Conservation (phyloP, 2,888 invertebrate species). For the Pristionchus exspectatus region DNA sequence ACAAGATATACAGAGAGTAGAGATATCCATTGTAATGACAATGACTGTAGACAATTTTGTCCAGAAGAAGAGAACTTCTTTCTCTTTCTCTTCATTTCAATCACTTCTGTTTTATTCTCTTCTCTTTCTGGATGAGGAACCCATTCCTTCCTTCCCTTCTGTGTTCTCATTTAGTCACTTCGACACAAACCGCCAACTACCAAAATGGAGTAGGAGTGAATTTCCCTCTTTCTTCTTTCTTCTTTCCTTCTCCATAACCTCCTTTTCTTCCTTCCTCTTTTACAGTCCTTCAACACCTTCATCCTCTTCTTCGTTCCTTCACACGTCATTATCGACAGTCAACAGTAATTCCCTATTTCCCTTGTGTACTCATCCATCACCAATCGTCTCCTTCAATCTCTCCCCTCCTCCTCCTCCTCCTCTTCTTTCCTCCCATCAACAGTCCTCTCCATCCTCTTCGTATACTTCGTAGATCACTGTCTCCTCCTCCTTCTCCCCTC, state of each 20-base stretch:
- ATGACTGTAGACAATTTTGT: not conserved
- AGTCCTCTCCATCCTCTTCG: slow-evolving; percentile 20
- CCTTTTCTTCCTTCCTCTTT: slow-evolving; percentile 10
- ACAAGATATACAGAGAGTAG: slow-evolving; percentile 28
- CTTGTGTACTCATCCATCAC: not conserved
- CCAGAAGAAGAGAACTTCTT: not conserved
- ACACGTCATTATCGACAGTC: not conserved
- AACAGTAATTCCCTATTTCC: slow-evolving; percentile 11
- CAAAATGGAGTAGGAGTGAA: not conserved
- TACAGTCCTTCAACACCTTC: not conserved
- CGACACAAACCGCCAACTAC: slow-evolving; percentile 6
- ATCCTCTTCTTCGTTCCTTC: not conserved
- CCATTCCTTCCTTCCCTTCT: not conserved
- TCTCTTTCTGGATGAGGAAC: not conserved
- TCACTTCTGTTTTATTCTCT: slow-evolving; percentile 29
- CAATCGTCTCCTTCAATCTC: not conserved
- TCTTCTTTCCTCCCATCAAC: not conserved
- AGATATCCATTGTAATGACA: slow-evolving; percentile 16
- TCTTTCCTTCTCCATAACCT: not conserved
- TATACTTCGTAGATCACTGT: not conserved
- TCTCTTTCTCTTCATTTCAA: not conserved
- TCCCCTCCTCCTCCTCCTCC: not conserved
- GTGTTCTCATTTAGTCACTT: slow-evolving; percentile 37
- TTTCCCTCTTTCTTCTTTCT: not conserved
- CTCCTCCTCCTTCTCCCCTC: not conserved